phyloP scores from a whole-genome alignment of 2,888 invertebrate species.

The Eupithecia tripunctaria region DNA sequence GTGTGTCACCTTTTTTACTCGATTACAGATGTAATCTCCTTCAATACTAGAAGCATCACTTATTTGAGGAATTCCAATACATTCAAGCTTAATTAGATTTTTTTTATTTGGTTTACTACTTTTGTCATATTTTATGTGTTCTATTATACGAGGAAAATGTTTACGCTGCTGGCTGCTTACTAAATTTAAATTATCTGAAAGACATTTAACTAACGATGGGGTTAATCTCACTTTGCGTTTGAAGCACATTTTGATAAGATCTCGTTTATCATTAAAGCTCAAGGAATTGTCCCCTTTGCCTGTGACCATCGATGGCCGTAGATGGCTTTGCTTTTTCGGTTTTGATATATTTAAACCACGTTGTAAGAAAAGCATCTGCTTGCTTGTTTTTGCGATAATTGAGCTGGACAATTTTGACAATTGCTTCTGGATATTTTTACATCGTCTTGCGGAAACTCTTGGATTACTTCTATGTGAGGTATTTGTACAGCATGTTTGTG shows the following conservation, averaged over 20 bases:
- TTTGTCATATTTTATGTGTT: neutral
- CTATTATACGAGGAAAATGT: neutral
- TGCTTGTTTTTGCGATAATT: neutral
- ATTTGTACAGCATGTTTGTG: neutral
- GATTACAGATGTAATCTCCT: neutral
- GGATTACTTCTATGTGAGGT: neutral
- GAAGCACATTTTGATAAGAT: neutral
- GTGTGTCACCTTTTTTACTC: neutral
- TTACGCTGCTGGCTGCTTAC: neutral
- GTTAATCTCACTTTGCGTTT: neutral
- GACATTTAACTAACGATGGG: constrained; percentile 2
- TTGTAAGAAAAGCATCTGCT: neutral
- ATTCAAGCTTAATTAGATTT: neutral
- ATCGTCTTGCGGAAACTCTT: neutral
- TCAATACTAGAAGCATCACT: neutral
- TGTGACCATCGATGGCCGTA: neutral
- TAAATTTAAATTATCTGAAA: neutral
- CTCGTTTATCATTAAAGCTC: neutral
- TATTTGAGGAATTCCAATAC: neutral
- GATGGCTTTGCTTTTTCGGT: neutral
- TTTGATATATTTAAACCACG: neutral
- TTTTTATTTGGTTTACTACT: neutral
- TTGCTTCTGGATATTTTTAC: neutral
- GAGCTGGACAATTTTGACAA: neutral
- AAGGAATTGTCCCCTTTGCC: neutral